Evolutionary conservation across 2,888 invertebrate genomes (phyloP).

Genomic region (Barypeithes pellucidus): DNA sequence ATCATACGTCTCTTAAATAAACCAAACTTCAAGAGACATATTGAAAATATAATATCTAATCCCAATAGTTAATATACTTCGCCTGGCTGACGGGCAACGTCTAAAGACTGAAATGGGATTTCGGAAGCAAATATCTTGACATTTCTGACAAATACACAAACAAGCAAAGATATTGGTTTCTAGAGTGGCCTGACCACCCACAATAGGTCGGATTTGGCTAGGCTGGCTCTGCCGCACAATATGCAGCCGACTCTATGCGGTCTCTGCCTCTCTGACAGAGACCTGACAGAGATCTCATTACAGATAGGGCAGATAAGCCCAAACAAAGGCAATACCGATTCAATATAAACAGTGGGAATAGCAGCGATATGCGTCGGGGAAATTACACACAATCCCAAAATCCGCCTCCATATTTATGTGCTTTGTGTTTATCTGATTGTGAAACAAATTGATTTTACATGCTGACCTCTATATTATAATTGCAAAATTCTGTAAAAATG

Average conservation of each 20-base stretch:
- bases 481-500: slow-evolving; percentile 28
- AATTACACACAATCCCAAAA: slow-evolving; percentile 69
- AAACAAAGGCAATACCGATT: slow-evolving; percentile 71
- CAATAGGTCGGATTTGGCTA: slow-evolving; percentile 48
- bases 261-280: slow-evolving; percentile 50
- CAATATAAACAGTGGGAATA: slow-evolving; percentile 70
- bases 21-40: slow-evolving; percentile 6
- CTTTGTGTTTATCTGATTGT: slow-evolving; percentile 66
- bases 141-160: slow-evolving; percentile 54
- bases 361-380: slow-evolving; percentile 65
- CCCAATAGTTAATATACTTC: slow-evolving; percentile 17
- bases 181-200: slow-evolving; percentile 53
- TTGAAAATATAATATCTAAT: slow-evolving; percentile 19
- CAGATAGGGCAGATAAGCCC: slow-evolving; percentile 70
- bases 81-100: slow-evolving; percentile 29
- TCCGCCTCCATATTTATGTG: slow-evolving; percentile 68
- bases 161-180: slow-evolving; percentile 51
- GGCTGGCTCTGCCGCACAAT: slow-evolving; percentile 26
- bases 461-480: slow-evolving; percentile 67
- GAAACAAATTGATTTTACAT: slow-evolving; percentile 68
- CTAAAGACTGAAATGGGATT: slow-evolving; percentile 47
- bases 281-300: slow-evolving; percentile 71
- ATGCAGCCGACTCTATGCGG: slow-evolving; percentile 55
- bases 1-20: neutral
- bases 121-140: slow-evolving; percentile 54